phyloP scores from a whole-genome alignment of 2,888 invertebrate species.

The Ctena decussata region DNA sequence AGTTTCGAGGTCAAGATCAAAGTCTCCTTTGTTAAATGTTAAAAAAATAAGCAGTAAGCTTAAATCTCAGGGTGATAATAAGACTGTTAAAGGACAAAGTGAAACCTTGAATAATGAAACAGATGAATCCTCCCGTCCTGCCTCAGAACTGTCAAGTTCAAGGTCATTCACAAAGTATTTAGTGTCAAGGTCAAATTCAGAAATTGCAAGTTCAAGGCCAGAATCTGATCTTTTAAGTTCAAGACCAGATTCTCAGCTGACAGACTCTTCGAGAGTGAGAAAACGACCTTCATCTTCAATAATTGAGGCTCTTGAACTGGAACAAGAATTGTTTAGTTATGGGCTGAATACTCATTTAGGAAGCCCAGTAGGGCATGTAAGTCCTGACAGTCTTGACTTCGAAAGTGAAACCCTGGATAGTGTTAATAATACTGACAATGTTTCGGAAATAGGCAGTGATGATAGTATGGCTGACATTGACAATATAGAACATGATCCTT shows the following conservation, averaged over 20 bases:
- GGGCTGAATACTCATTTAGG: conserved; percentile 40
- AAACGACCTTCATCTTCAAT: conserved; percentile 77
- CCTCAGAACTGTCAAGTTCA: conserved; percentile 51
- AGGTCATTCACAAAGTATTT: conserved; percentile 43
- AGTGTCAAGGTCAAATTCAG: conserved; percentile 62
- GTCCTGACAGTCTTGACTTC: conserved; percentile 30
- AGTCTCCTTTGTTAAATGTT: not conserved
- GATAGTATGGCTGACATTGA: conserved; percentile 77
- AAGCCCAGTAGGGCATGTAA: conserved; percentile 14
- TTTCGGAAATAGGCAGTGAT: conserved; percentile 72
- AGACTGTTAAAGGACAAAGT: conserved; percentile 11
- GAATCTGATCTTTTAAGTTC: conserved; percentile 59
- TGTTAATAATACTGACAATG: conserved; percentile 37
- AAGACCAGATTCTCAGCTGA: conserved; percentile 61
- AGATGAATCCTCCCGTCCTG: conserved; percentile 41
- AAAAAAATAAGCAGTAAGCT: not conserved
- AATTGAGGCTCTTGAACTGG: conserved; percentile 73
- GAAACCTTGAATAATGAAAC: conserved; percentile 10
- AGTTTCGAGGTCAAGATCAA: conserved; percentile 15
- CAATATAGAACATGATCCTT: conserved; percentile 76
- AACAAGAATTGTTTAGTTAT: conserved; percentile 60
- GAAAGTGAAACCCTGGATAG: conserved; percentile 64
- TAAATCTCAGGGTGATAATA: conserved; percentile 6
- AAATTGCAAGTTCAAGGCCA: conserved; percentile 64
- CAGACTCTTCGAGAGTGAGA: conserved; percentile 72